These are phyloP conservation scores for Aporophyla nigra DNA, from an alignment of 2,888 invertebrate genomes.

Conservation along the genomic window DNA sequence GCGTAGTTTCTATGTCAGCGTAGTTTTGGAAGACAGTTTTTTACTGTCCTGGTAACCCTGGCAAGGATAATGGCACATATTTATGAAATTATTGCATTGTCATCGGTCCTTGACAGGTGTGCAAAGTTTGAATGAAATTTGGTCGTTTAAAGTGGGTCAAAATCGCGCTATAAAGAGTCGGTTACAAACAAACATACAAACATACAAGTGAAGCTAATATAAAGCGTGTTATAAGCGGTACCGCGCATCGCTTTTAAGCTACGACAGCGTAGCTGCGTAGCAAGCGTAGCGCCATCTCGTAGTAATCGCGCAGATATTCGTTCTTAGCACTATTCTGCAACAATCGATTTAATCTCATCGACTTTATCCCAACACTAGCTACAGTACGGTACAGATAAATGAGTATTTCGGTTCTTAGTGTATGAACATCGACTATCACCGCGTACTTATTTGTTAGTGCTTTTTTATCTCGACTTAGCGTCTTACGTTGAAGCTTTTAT, in stretches of 20 bases:
- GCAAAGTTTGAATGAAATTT: no score
- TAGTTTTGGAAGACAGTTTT: no score
- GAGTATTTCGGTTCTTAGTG: slow-evolving; percentile 49
- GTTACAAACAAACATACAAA: no score
- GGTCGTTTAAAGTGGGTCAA: no score
- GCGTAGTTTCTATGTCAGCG: no score
- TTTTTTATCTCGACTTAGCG: slow-evolving; percentile 49
- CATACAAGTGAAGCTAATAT: no score
- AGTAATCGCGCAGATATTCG: background rate
- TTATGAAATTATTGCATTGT: no score
- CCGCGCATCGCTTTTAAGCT: background rate
- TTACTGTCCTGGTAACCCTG: no score
- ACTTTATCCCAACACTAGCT: slow-evolving; percentile 19
- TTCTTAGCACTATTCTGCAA: background rate
- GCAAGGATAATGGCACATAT: no score
- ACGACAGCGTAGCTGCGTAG: background rate
- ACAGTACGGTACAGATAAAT: slow-evolving; percentile 36
- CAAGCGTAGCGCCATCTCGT: slow-evolving; percentile 24
- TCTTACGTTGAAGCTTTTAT: slow-evolving; percentile 26
- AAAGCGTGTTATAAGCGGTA: no score
- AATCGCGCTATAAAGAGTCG: no score
- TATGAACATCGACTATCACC: slow-evolving; percentile 43
- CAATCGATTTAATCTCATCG: background rate
- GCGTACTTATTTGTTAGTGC: slow-evolving; percentile 51
- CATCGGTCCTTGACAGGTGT: no score